Base-by-base conservation (phyloP, 2,797 vertebrate species). In the Cyclura pinguis region DNA sequence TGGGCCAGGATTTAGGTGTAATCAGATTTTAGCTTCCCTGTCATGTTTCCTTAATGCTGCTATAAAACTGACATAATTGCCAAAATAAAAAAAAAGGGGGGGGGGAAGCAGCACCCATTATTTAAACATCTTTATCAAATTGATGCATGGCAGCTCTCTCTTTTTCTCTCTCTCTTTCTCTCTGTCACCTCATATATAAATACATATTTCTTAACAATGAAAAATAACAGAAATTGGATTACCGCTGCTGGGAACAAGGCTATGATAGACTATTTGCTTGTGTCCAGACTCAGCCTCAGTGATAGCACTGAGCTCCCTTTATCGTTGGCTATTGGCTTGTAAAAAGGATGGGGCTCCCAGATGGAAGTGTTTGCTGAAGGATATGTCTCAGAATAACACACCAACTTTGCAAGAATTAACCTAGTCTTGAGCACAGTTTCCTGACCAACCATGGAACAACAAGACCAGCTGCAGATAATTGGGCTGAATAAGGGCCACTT, bases 21-120 rank as follows among this genome's bases (percentile, higher is more conserved):
- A 96, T 96, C 96, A 94, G 96, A 96, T 96, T 96, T 96, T 94
- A 89, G 93, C 93, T 96, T 95, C 94, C 93, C 94, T 95, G 95
- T 96, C 87, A 67, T 93, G 92, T 95, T 96, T 95, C 95, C 92
- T 91, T 96, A 95, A 95, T 88, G 88, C 91, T 94, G 83, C 93
- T 95, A 38, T 95, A 95, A 96, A 96, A 86, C 92, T 8, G n/a
- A 93, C 95, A 96, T 94, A 95, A 96, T 94, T 93, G 93, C 90
- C 93, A 92, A 93, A 96, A 95, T 69, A 93, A 18, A 7, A 83
- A 57, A 35, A 24, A 77, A n/a, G 32, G 27, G 29, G 13, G 32
- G 20, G 24, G 69, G n/a, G 47, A 29, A 38, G n/a, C n/a, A 78
- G 93, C 87, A 92, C 90, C 90, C 94, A 91, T 93, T 96, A 94